Base-by-base conservation (phyloP, 2,888 invertebrate genomes). In the Pandemis cinnamomeana region DNA sequence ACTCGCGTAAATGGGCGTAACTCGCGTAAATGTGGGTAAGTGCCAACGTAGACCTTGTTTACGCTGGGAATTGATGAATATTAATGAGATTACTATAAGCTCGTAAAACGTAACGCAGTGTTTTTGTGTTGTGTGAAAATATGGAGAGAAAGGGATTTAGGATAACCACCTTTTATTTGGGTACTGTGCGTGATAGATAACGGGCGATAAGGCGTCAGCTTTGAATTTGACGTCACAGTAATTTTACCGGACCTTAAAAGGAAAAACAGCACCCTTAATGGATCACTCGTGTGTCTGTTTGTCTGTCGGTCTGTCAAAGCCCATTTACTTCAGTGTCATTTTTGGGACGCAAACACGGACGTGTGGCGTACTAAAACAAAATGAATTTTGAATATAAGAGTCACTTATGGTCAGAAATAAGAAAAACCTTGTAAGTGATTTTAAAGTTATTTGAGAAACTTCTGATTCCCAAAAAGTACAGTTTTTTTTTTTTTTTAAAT, bases 11-110 rank as follows among this genome's bases (percentile, higher is more conserved):
- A 72, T 72, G 67, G 27, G 72, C 51, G 61, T 72, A 71, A 71
- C 60, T 68, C 41, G 53, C 60, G 64, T 58, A 73, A 73, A 72
- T 72, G 62, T 53, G 72, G 46, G 62, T 68, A 67, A 71, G 66
- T 71, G 55, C 64, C 58, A 41, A 48, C 46, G n/a, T 15, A 36
- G 42, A 73, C 51, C 69, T 73, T 73, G 70, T 70, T 73, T 70
- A 66, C 73, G 15, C 42, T 2, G 5, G 53, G 61, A 42, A 63
- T 63, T 69, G 69, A 66, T 70, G 44, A 60, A 69, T 44, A 73
- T 60, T 41, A 55, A 27, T 58, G n/a, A 20, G 71, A 72, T 67
- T 42, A 20, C 67, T 48, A 67, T 53, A 67, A 53, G 67, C 51
- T n/a, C n/a, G 51, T 67, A 15, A 60, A 67, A 10, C 46, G 58